Evolutionary conservation across 2,113 vertebrate genomes (phyloP).

Genomic region (Protomyctophum bolini): DNA sequence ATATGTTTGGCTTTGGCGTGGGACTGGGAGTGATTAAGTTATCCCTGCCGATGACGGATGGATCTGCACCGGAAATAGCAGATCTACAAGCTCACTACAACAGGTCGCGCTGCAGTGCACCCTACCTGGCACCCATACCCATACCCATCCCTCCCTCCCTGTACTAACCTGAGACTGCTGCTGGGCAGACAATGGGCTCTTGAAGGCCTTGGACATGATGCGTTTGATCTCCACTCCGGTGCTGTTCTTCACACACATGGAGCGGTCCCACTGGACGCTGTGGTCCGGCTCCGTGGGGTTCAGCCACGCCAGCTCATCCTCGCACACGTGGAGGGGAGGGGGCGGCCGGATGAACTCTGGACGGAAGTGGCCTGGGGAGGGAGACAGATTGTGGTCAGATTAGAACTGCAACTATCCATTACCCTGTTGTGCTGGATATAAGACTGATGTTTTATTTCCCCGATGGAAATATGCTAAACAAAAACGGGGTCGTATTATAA

Average conservation of each 20-base stretch:
- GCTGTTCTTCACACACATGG: slow-evolving; percentile 97
- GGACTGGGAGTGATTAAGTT: no score
- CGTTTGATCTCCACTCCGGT: slow-evolving; percentile 97
- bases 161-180: slow-evolving; percentile 90
- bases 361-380: slow-evolving; percentile 89
- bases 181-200: slow-evolving; percentile 93
- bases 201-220: slow-evolving; percentile 98
- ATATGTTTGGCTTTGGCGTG: no score
- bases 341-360: slow-evolving; percentile 96
- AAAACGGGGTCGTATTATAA: no score
- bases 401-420: neutral
- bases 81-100: no score
- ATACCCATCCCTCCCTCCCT: neutral
- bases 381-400: neutral
- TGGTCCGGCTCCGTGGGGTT: slow-evolving; percentile 96
- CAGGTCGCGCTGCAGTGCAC: no score
- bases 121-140: no score
- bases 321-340: slow-evolving; percentile 92
- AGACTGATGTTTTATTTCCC: no score
- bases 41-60: no score
- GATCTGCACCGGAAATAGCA: no score
- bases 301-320: slow-evolving; percentile 95
- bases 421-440: no score
- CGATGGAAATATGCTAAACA: no score
- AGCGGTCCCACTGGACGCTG: slow-evolving; percentile 92